Conservation (phyloP, 2,888 invertebrate species). For the Cephus sareptanus region DNA sequence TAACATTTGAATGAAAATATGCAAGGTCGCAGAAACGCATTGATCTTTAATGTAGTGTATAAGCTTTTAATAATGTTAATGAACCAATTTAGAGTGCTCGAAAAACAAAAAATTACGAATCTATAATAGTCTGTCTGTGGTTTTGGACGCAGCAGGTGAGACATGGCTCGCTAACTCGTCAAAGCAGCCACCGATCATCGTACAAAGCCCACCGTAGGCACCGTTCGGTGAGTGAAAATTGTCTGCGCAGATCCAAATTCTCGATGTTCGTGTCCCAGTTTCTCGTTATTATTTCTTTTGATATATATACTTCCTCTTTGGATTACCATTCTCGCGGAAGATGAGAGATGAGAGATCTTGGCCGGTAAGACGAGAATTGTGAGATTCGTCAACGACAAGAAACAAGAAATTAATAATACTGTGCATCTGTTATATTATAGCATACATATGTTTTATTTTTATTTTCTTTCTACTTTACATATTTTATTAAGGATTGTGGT, state of each 20-base stretch:
- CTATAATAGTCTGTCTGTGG: slow-evolving; percentile 57
- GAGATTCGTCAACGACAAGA: neutral
- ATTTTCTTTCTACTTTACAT: neutral
- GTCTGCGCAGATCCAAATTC: slow-evolving; percentile 5
- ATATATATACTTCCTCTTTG: neutral
- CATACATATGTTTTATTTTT: neutral
- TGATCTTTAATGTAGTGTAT: neutral
- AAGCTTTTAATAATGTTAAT: neutral
- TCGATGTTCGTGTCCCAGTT: neutral
- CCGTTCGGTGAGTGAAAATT: slow-evolving; percentile 73
- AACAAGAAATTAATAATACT: neutral
- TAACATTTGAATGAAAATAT: neutral
- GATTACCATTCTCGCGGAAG: neutral
- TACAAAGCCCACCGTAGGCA: slow-evolving; percentile 77
- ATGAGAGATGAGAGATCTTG: neutral
- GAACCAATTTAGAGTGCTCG: slow-evolving; percentile 2
- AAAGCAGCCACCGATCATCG: slow-evolving; percentile 70
- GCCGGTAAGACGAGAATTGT: neutral
- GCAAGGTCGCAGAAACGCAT: slow-evolving; percentile 1
- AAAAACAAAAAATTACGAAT: slow-evolving; percentile 33
- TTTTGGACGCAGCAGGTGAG: slow-evolving; percentile 73
- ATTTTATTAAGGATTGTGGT: neutral
- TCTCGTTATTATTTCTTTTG: neutral
- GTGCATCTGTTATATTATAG: neutral
- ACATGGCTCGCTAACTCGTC: slow-evolving; percentile 78